Percentiles rank a stretch among this genome's conserved stretches.
These are phyloP conservation scores for Dipodomys merriami DNA, from an alignment of 2,113 vertebrate genomes.

Conservation along the genomic window DNA sequence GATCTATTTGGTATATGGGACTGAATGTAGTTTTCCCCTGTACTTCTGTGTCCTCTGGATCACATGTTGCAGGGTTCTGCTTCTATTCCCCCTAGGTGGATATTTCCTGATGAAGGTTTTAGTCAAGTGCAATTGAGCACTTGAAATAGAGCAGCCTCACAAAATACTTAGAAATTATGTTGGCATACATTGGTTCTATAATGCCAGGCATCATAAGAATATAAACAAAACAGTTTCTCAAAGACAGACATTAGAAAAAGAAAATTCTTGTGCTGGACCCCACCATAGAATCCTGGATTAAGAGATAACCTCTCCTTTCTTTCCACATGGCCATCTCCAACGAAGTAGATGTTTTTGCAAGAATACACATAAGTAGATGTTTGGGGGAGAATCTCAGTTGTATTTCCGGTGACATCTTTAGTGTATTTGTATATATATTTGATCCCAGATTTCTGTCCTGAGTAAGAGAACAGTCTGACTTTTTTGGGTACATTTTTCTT, in stretches of 20 bases:
- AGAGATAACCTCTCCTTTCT: neutral
- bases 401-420: neutral
- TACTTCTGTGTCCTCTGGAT: neutral
- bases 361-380: neutral
- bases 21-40: neutral
- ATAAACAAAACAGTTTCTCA: too few species aligned
- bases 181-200: too few species aligned
- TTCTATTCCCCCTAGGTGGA: neutral
- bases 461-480: neutral
- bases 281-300: neutral
- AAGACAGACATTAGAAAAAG: neutral
- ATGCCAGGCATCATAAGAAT: too few species aligned
- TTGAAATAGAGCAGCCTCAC: neutral
- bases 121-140: slow-evolving; percentile 20
- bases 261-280: neutral
- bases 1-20: neutral
- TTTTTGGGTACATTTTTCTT: neutral
- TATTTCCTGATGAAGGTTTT: neutral
- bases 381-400: neutral
- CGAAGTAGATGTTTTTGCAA: neutral
- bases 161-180: neutral
- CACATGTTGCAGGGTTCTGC: neutral
- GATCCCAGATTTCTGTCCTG: neutral
- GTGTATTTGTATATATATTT: neutral
- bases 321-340: neutral